phyloP scores from a whole-genome alignment of 2,113 vertebrate genomes.

The Equus quagga region DNA sequence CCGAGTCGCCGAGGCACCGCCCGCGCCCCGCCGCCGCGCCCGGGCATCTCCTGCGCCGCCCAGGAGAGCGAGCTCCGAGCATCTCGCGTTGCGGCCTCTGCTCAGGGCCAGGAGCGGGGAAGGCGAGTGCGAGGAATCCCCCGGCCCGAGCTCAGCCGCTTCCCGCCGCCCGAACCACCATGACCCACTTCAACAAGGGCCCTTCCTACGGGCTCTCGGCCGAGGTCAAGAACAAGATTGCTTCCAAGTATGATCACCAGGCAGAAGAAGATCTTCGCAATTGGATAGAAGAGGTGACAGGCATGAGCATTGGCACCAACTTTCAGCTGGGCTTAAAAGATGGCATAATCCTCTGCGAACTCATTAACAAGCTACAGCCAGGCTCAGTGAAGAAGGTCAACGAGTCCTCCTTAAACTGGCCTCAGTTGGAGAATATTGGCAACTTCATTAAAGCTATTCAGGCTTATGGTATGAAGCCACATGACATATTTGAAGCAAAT shows the following conservation, averaged over 20 bases:
- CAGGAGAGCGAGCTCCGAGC: conserved; percentile 39
- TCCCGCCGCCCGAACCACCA: conserved; percentile 75
- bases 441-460: conserved; percentile 99
- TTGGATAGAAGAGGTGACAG: conserved; percentile 98
- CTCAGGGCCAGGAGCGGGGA: conserved; percentile 37
- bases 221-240: conserved; percentile 98
- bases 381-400: conserved; percentile 97
- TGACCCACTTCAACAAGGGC: conserved; percentile 97
- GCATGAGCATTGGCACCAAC: conserved; percentile 95
- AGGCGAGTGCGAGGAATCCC: background rate
- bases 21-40: background rate
- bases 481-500: conserved; percentile 99
- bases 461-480: conserved; percentile 95
- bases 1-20: background rate
- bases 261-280: conserved; percentile 97
- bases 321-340: conserved; percentile 98
- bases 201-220: conserved; percentile 96
- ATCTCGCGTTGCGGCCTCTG: conserved; percentile 15
- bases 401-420: conserved; percentile 97
- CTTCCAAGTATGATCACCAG: conserved; percentile 96
- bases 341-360: conserved; percentile 97
- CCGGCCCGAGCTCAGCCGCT: background rate
- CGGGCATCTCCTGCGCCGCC: background rate
- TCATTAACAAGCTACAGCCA: conserved; percentile 97
- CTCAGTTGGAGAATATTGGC: conserved; percentile 98